These are phyloP conservation scores for Halocynthia aurantium DNA, from an alignment of 23 tunicate species.

Conservation along the genomic window DNA sequence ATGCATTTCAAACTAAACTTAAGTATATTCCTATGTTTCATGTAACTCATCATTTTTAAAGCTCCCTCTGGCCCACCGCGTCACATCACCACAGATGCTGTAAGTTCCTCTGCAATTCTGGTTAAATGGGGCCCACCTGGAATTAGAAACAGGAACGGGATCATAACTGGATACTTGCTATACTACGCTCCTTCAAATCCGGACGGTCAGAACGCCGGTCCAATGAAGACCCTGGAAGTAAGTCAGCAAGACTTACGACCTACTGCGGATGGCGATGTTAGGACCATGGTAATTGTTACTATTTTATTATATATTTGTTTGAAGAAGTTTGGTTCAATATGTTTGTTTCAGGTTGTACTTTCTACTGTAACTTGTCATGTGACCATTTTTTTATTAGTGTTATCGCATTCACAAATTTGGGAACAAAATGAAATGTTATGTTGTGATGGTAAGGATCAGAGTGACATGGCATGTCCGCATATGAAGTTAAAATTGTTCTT, in stretches of 20 bases:
- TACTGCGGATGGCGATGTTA: not conserved
- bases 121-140: constrained; percentile 59
- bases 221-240: constrained; percentile 16
- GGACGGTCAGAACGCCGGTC: constrained; percentile 23
- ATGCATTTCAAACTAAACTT: no score
- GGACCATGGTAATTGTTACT: constrained; percentile 13
- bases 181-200: constrained; percentile 40
- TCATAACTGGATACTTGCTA: constrained; percentile 57
- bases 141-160: constrained; percentile 38
- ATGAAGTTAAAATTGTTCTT: not conserved
- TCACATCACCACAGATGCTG: constrained; percentile 26
- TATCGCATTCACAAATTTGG: constrained; percentile 6
- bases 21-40: no score
- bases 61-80: constrained; percentile 67
- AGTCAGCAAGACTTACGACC: constrained; percentile 13
- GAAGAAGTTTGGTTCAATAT: not conserved
- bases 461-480: constrained; percentile 3
- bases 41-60: not conserved
- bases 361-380: not conserved
- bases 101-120: constrained; percentile 50
- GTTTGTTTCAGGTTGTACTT: not conserved
- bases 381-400: not conserved
- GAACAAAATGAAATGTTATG: constrained; percentile 13
- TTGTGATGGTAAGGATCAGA: constrained; percentile 4
- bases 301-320: not conserved